Conservation (phyloP, 2,113 vertebrate genomes). For the Protomyctophum bolini region DNA sequence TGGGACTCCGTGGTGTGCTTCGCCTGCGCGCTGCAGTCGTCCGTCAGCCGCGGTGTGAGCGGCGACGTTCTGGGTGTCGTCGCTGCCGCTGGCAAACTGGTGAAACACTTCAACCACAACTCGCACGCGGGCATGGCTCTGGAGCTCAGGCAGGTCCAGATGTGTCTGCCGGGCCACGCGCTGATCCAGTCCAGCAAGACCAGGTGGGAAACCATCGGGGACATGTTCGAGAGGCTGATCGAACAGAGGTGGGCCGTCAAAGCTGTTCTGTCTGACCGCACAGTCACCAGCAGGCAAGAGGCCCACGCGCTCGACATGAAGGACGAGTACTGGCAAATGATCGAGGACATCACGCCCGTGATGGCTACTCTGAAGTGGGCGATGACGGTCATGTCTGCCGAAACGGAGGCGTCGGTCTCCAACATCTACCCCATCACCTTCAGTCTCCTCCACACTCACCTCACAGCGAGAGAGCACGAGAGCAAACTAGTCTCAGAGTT, state of each 20-base stretch:
- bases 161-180: slow-evolving; percentile 59
- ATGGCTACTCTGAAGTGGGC: slow-evolving; percentile 68
- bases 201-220: slow-evolving; percentile 61
- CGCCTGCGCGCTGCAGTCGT: slow-evolving; percentile 46
- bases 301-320: slow-evolving; percentile 62
- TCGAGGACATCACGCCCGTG: slow-evolving; percentile 65
- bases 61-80: slow-evolving; percentile 54
- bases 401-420: slow-evolving; percentile 65
- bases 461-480: slow-evolving; percentile 55
- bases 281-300: slow-evolving; percentile 52
- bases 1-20: slow-evolving; percentile 60
- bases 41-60: slow-evolving; percentile 54
- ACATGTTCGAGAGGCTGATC: slow-evolving; percentile 72
- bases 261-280: slow-evolving; percentile 66
- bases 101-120: slow-evolving; percentile 51
- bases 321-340: slow-evolving; percentile 68
- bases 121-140: slow-evolving; percentile 48
- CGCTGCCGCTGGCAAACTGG: slow-evolving; percentile 51
- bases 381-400: slow-evolving; percentile 60
- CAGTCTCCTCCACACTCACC: slow-evolving; percentile 66
- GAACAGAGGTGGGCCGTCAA: slow-evolving; percentile 54
- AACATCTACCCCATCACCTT: slow-evolving; percentile 72
- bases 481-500: slow-evolving; percentile 63
- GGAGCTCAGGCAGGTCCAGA: slow-evolving; percentile 60
- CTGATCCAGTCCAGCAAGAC: slow-evolving; percentile 57